Percentiles rank a stretch among this genome's conserved stretches.
phyloP scores from a whole-genome alignment of 2,113 vertebrate genomes.

The Lagenorhynchus albirostris region DNA sequence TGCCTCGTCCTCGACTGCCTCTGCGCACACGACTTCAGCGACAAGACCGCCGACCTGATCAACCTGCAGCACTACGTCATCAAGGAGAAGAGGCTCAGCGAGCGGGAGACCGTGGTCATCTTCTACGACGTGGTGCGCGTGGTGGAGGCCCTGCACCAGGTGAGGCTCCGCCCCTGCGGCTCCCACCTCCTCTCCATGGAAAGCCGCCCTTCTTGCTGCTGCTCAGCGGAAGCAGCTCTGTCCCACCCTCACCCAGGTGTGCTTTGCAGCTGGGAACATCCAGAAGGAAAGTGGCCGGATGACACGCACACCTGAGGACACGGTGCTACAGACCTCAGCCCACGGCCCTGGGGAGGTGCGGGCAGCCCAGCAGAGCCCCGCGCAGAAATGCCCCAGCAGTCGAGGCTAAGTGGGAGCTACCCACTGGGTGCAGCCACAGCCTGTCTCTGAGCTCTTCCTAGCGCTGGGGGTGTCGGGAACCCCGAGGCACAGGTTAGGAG shows the following conservation, averaged over 20 bases:
- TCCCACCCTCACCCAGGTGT: rapidly evolving
- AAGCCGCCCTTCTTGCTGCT: background rate
- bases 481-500: background rate
- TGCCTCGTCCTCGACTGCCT: slow-evolving; percentile 98
- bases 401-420: background rate
- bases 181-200: background rate
- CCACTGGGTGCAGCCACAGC: background rate
- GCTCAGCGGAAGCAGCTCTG: background rate
- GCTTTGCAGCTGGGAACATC: background rate
- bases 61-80: slow-evolving; percentile 99
- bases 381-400: background rate
- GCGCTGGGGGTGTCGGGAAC: background rate
- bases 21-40: slow-evolving; percentile 97
- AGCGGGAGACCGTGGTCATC: slow-evolving; percentile 96
- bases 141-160: slow-evolving; percentile 98
- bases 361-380: background rate
- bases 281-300: background rate
- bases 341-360: rapidly evolving
- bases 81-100: slow-evolving; percentile 96
- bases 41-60: slow-evolving; percentile 97
- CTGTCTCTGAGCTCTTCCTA: background rate
- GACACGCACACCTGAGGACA: background rate
- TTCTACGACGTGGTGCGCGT: slow-evolving; percentile 99
- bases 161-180: slow-evolving; percentile 47
- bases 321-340: background rate